A percentile compares a stretch with the other conserved stretches of the same genome.
phyloP scores from a whole-genome alignment of 92 coral and sea anemone genomes.

The Phymanthus crucifer region DNA sequence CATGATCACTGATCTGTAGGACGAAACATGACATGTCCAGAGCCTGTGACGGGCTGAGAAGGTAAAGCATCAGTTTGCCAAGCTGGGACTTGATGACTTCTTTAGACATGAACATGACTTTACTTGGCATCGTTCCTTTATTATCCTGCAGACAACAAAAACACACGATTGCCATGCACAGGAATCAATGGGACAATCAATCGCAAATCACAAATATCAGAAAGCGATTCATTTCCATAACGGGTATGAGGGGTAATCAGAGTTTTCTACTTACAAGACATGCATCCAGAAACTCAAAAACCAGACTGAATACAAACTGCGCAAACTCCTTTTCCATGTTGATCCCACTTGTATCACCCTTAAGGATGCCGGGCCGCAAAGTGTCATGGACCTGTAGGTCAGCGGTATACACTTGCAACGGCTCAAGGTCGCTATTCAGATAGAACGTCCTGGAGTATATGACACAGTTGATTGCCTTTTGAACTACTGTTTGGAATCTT shows the following conservation, averaged over 20 bases:
- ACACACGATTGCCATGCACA: neutral
- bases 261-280: constrained; percentile 65
- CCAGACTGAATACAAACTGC: constrained; percentile 84
- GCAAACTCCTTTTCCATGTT: constrained; percentile 79
- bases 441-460: constrained; percentile 74
- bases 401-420: constrained; percentile 56
- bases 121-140: constrained; percentile 31
- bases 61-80: constrained; percentile 75
- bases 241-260: neutral
- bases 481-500: constrained; percentile 78
- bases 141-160: constrained; percentile 16
- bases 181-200: too few relatives aligned
- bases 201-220: too few relatives aligned
- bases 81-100: constrained; percentile 73
- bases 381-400: constrained; percentile 64
- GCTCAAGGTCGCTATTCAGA: constrained; percentile 56
- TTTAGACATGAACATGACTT: constrained; percentile 63
- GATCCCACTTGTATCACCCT: constrained; percentile 56
- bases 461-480: constrained; percentile 77
- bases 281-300: constrained; percentile 78
- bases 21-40: constrained; percentile 67
- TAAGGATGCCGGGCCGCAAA: constrained; percentile 62
- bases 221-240: too few relatives aligned
- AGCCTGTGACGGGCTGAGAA: constrained; percentile 70
- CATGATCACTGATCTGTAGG: constrained; percentile 65